Percentiles rank a stretch among this genome's conserved stretches.
These are phyloP conservation scores for Pseudonaja textilis DNA, from an alignment of 2,113 vertebrate species.

Conservation along the genomic window DNA sequence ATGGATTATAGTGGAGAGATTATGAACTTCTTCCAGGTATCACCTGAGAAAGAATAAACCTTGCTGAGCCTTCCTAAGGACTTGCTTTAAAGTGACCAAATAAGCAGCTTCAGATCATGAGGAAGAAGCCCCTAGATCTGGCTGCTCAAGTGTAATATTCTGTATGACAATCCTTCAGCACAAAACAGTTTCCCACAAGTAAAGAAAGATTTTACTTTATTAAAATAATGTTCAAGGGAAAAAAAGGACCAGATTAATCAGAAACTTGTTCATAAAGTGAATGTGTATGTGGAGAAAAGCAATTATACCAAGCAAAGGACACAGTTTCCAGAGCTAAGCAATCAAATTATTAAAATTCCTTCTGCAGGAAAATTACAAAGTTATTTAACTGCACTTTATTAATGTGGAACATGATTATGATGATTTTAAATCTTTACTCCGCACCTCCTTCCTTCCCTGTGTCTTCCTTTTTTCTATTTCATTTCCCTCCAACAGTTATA, in stretches of 20 bases:
- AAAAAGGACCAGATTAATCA: not conserved
- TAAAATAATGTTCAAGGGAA: not conserved
- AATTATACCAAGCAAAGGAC: not conserved
- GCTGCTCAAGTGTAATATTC: not conserved
- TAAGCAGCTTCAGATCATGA: not conserved
- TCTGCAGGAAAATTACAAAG: not conserved
- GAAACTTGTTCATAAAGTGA: not conserved
- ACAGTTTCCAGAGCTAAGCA: not conserved
- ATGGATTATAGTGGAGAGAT: not conserved
- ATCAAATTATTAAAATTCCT: not conserved
- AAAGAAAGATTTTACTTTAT: not conserved
- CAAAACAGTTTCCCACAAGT: not conserved
- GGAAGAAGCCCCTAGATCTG: not conserved
- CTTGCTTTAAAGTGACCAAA: not conserved
- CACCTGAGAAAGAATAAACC: not conserved
- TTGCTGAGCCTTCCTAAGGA: not conserved
- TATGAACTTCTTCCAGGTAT: not conserved
- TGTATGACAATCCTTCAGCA: not conserved
- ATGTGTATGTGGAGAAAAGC: not conserved
- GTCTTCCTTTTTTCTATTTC: not conserved
- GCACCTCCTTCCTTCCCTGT: not conserved
- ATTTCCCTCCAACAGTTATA: not conserved
- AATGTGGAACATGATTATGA: not conserved
- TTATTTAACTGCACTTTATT: not conserved
- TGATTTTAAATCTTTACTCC: not conserved